Percentiles rank a stretch among this genome's conserved stretches.
Conservation (phyloP, 2,888 invertebrate species). For the Melanophora roralis region DNA sequence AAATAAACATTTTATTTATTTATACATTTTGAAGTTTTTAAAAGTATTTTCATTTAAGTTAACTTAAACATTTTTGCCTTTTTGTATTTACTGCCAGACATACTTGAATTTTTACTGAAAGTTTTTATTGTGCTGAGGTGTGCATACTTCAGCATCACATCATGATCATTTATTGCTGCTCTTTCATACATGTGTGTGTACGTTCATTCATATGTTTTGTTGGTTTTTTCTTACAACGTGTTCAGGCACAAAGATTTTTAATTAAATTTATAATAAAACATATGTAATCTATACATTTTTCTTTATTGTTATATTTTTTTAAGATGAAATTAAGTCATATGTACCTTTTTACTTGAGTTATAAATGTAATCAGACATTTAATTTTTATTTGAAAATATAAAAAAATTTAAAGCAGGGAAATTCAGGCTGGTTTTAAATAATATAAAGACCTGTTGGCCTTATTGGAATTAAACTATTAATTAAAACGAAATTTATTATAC, state of each 20-base stretch:
- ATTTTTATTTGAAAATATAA: background rate
- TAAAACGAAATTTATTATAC: too few relatives aligned
- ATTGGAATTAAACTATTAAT: too few relatives aligned
- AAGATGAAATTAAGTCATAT: slow-evolving; percentile 36
- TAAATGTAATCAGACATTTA: background rate
- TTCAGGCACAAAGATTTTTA: slow-evolving; percentile 50
- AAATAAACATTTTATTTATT: slow-evolving; percentile 15
- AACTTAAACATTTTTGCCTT: background rate
- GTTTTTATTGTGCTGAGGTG: slow-evolving; percentile 41
- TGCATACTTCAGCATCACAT: slow-evolving; percentile 30
- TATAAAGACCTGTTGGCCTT: too few relatives aligned
- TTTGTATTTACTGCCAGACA: background rate
- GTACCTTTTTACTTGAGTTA: background rate
- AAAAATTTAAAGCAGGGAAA: too few relatives aligned
- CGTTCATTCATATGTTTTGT: background rate
- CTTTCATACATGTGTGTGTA: background rate
- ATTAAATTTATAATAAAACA: slow-evolving; percentile 61
- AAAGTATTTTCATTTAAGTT: slow-evolving; percentile 61
- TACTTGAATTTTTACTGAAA: background rate
- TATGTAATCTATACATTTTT: slow-evolving; percentile 27
- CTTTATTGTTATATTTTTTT: background rate
- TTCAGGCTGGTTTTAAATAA: too few relatives aligned
- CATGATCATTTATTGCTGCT: slow-evolving; percentile 11
- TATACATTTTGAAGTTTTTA: slow-evolving; percentile 36
- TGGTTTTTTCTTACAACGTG: slow-evolving; percentile 11